phyloP scores from a whole-genome alignment of 2,797 vertebrate genomes.

The Anguilla obscura region DNA sequence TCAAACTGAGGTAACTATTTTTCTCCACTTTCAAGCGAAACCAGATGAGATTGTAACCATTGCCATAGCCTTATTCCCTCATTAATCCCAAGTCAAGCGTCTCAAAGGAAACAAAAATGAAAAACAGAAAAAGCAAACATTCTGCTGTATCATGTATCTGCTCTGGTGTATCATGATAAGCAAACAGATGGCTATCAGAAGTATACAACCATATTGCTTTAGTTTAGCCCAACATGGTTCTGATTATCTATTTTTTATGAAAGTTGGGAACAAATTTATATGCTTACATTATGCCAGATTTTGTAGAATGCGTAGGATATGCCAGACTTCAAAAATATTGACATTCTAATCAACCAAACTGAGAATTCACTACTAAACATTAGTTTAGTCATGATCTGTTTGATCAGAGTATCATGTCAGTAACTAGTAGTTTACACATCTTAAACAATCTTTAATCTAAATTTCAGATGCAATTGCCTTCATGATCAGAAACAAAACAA shows the following conservation, averaged over 20 bases:
- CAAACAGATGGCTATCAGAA: slow-evolving; percentile 17
- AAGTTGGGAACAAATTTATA: not conserved
- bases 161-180: slow-evolving; percentile 26
- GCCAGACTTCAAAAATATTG: not conserved
- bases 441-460: not conserved
- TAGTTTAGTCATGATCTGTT: not conserved
- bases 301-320: not conserved
- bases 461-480: too few species aligned
- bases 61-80: slow-evolving; percentile 13
- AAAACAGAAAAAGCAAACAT: slow-evolving; percentile 8
- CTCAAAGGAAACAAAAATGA: slow-evolving; percentile 6
- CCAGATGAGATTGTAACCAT: slow-evolving; percentile 16
- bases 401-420: not conserved
- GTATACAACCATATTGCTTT: slow-evolving; percentile 25
- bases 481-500: not conserved
- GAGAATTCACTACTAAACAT: not conserved
- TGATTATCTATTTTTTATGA: slow-evolving; percentile 27
- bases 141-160: not conserved
- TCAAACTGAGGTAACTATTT: not conserved
- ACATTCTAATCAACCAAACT: slow-evolving; percentile 23
- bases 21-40: slow-evolving; percentile 9
- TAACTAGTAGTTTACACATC: not conserved
- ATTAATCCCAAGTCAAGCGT: slow-evolving; percentile 4
- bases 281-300: not conserved
- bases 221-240: slow-evolving; percentile 32